Evolutionary conservation across 2,888 invertebrate species (phyloP), one percentile per base, ranked within the genome.

Genomic region (Dysmachus trigonus): DNA sequence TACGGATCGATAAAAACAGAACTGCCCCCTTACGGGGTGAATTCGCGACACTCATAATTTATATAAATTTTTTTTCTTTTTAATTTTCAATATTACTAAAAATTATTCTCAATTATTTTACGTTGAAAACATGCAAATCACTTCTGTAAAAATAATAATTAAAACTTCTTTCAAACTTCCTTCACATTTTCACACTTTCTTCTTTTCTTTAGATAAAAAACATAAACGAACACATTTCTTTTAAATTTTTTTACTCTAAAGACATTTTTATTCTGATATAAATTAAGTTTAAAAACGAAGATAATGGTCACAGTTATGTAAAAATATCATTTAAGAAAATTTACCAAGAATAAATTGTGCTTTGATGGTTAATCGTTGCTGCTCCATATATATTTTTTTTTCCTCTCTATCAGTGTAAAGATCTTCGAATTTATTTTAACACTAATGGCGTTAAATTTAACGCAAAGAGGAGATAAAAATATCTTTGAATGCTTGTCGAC

Each of bases 21-120:
- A 74, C 33, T 33, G 73, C n/a, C 85, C 85, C 85, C 72, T 41
- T 79, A 31, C 35, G 85, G 85, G 85, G 85, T 85, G 47, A 85
- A 76, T 72, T 79, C 79, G 79, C 47, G 85, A 85, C 85, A 85
- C 85, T 85, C 85, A 85, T 85, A 74, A 51, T 85, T 77, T 22
- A 18, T 38, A 35, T 76, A 18, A n/a, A 8, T 18, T 76, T 76
- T n/a, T n/a, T n/a, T n/a, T n/a, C n/a, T n/a, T 53, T 51, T 53
- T 31, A 51, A 47, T n/a, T 62, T 8, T 62, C 3, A 62, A 18
- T 27, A 62, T 10, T 62, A 22, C 10, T 22, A 62, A 10, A 8
- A 27, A 62, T 62, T 62, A 62, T 62, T 62, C 18, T 62, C 27
- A 22, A 62, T 31, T 62, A 72, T 83, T 72, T 77, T 47, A 15